phyloP scores from a whole-genome alignment of 2,113 vertebrate species.

The Sphaerodactylus townsendi region DNA sequence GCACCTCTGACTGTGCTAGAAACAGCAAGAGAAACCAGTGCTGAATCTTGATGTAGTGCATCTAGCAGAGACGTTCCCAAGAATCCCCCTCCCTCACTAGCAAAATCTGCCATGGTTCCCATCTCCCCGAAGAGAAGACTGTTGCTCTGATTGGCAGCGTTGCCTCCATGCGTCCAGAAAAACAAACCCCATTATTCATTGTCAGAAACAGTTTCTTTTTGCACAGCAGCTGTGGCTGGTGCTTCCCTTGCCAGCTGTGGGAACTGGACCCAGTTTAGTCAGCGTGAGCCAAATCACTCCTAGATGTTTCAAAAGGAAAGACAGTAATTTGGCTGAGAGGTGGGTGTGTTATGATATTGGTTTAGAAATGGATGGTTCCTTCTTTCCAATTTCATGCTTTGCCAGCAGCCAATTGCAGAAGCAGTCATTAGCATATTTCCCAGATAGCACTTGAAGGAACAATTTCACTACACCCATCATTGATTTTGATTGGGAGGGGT shows the following conservation, averaged over 20 bases:
- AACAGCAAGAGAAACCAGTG: no score
- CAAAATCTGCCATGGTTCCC: not conserved
- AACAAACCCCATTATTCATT: conserved; percentile 41
- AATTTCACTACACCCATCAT: no score
- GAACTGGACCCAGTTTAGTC: not conserved
- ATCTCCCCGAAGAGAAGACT: not conserved
- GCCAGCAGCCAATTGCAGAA: not conserved
- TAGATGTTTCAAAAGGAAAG: not conserved
- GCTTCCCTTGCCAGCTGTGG: conserved; percentile 27
- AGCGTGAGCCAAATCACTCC: not conserved
- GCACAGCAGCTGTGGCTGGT: conserved; percentile 9
- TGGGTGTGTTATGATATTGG: rapidly evolving
- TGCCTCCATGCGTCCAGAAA: not conserved
- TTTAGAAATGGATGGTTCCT: not conserved
- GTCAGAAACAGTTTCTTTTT: not conserved
- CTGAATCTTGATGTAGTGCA: no score
- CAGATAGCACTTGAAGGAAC: not conserved
- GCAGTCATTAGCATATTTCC: rapidly evolving
- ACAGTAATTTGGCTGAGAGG: not conserved
- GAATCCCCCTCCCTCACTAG: no score
- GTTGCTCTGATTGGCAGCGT: not conserved
- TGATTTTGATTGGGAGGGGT: not conserved
- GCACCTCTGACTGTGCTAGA: no score
- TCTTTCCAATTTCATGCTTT: not conserved
- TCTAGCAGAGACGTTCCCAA: no score